A percentile compares a stretch with the other conserved stretches of the same genome.
Evolutionary conservation across 2,113 vertebrate species (phyloP).

Genomic region (Melanotaenia duboulayi): DNA sequence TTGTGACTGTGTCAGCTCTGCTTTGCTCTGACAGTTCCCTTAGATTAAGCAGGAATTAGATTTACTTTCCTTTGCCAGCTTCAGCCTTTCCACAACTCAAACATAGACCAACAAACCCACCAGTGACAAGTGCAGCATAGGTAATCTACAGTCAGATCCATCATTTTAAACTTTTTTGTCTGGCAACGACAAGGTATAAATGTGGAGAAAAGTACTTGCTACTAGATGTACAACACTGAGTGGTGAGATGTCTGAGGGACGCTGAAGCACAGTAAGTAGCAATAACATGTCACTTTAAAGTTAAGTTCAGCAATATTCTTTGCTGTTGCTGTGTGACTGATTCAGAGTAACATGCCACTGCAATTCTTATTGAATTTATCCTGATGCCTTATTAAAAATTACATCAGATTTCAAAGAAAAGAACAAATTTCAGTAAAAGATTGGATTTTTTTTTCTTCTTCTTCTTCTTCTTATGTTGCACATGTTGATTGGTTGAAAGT

Average conservation of each 20-base stretch:
- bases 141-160: slow-evolving; percentile 50
- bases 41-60: slow-evolving; percentile 68
- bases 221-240: slow-evolving; percentile 21
- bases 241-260: background rate
- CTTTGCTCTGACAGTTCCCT: slow-evolving; percentile 65
- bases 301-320: background rate
- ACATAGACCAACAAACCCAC: slow-evolving; percentile 38
- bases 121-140: slow-evolving; percentile 62
- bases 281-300: slow-evolving; percentile 4
- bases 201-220: slow-evolving; percentile 30
- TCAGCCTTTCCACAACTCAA: slow-evolving; percentile 61
- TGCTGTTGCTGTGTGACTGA: background rate
- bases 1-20: slow-evolving; percentile 53
- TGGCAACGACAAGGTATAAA: slow-evolving; percentile 41
- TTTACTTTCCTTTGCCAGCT: slow-evolving; percentile 58
- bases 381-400: background rate
- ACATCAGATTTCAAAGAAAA: background rate
- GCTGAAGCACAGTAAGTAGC: background rate
- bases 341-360: no score
- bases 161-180: slow-evolving; percentile 50
- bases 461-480: no score
- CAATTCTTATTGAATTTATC: no score
- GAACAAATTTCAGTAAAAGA: no score
- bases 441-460: no score
- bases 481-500: no score